Evolutionary conservation across 1,140 invertebrate genomes (phyloP).

Genomic region (Drosophila rufa): DNA sequence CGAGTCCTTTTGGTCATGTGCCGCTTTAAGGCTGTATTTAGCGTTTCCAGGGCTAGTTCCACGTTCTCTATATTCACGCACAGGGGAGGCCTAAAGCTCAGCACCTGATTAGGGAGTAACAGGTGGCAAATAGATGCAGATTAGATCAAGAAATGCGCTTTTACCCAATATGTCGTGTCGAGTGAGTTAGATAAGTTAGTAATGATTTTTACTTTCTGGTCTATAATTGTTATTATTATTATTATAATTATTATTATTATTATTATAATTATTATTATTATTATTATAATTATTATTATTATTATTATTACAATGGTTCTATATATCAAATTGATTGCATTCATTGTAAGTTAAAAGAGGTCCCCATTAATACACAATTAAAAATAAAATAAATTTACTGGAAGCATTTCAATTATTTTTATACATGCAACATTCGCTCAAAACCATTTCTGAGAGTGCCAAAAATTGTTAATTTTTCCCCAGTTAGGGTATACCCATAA

Average conservation of each 20-base stretch:
- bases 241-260: neutral
- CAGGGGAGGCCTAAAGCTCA: constrained; percentile 97
- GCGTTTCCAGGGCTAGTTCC: constrained; percentile 89
- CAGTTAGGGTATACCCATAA: neutral
- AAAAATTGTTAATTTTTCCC: neutral
- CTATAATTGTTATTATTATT: constrained; percentile 6
- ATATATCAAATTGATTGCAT: neutral
- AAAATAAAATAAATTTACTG: neutral
- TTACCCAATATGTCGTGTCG: neutral
- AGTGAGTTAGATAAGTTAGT: neutral
- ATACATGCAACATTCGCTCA: neutral
- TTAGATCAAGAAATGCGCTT: constrained; percentile 25
- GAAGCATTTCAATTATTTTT: neutral
- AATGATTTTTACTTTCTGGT: neutral
- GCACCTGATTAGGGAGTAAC: constrained; percentile 87
- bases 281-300: neutral
- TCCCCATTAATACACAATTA: neutral
- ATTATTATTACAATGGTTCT: neutral
- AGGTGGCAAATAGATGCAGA: constrained; percentile 22
- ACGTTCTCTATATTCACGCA: constrained; percentile 95
- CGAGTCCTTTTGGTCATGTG: constrained; percentile 80
- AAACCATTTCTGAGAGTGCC: neutral
- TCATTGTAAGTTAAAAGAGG: neutral
- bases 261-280: neutral
- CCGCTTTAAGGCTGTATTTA: constrained; percentile 86